phyloP scores from a whole-genome alignment of 2,797 vertebrate species.

The Macrochelys suwanniensis region DNA sequence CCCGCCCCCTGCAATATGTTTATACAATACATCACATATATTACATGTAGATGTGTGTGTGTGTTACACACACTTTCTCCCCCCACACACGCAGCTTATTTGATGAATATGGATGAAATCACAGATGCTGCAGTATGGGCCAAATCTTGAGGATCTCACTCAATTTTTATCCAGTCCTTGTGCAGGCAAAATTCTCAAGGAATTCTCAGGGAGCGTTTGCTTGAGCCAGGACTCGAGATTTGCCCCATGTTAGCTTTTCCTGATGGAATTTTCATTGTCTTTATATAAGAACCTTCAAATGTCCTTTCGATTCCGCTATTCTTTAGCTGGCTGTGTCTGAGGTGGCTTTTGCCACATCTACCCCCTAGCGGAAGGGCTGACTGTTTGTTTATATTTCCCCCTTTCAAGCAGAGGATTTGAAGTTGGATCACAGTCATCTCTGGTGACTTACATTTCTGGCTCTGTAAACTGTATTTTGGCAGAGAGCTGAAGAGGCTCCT shows the following conservation, averaged over 20 bases:
- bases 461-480: background rate
- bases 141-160: background rate
- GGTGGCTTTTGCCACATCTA: background rate
- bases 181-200: background rate
- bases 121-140: background rate
- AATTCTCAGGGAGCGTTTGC: background rate
- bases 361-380: background rate
- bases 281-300: background rate
- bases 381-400: background rate
- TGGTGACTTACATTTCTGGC: background rate
- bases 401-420: background rate
- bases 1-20: background rate
- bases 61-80: background rate
- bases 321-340: background rate
- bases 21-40: background rate
- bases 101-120: background rate
- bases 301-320: rapidly evolving
- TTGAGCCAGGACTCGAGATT: rapidly evolving
- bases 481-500: background rate
- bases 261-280: background rate
- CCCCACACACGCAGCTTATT: background rate
- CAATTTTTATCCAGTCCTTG: background rate
- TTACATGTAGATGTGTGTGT: background rate
- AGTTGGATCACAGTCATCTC: background rate
- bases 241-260: background rate